phyloP scores from a whole-genome alignment of 2,888 invertebrate species.

The Flexamia atlantica region DNA sequence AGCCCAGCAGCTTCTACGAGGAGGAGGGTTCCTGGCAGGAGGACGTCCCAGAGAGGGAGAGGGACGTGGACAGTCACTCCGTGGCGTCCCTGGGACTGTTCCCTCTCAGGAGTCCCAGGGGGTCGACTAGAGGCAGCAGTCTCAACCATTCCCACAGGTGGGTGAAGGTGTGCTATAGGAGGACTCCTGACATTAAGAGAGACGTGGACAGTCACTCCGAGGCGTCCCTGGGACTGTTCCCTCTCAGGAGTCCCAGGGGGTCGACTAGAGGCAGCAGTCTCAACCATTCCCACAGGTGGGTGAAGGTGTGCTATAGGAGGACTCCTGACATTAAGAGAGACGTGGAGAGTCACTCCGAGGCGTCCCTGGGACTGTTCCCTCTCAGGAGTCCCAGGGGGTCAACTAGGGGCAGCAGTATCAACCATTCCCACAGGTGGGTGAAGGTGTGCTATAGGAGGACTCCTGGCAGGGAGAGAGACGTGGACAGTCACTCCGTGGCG shows the following conservation, averaged over 20 bases:
- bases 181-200: constrained; percentile 64
- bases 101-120: constrained; percentile 72
- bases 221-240: constrained; percentile 67
- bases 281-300: constrained; percentile 74
- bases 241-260: constrained; percentile 72
- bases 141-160: constrained; percentile 74
- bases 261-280: constrained; percentile 74
- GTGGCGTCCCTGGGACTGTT: constrained; percentile 67
- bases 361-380: constrained; percentile 67
- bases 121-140: constrained; percentile 73
- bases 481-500: constrained; percentile 69
- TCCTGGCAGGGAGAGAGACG: constrained; percentile 67
- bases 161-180: not conserved
- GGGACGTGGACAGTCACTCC: constrained; percentile 70
- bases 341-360: constrained; percentile 69
- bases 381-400: constrained; percentile 73
- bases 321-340: constrained; percentile 67
- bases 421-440: constrained; percentile 74
- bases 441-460: not conserved
- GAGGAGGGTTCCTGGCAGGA: constrained; percentile 67
- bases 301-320: no score
- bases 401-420: constrained; percentile 73
- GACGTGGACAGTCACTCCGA: constrained; percentile 68
- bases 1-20: constrained; percentile 67
- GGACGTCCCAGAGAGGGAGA: constrained; percentile 63